Evolutionary conservation across 2,888 invertebrate species (phyloP).

Genomic region (Penaeus monodon): DNA sequence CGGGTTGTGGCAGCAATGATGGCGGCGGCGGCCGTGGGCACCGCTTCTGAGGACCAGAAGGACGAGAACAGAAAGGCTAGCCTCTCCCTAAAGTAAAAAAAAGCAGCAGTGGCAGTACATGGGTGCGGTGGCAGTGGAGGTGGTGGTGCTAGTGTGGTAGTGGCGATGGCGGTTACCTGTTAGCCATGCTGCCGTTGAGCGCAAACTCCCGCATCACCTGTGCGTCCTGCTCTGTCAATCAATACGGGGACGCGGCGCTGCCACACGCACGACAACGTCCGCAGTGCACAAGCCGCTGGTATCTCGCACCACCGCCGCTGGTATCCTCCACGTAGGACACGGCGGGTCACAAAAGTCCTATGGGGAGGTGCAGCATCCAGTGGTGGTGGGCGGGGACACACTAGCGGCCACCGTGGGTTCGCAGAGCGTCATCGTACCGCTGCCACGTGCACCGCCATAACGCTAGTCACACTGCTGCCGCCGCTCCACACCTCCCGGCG

Average conservation of each 20-base stretch:
- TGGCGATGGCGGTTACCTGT: conserved; percentile 57
- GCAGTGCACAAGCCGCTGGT: background rate
- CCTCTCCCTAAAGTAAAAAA: background rate
- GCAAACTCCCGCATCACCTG: conserved; percentile 61
- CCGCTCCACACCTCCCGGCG: conserved; percentile 37
- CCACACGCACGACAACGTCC: conserved; percentile 48
- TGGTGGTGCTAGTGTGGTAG: conserved; percentile 42
- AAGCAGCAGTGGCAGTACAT: conserved; percentile 9
- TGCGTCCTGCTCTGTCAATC: conserved; percentile 57
- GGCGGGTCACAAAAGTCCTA: conserved; percentile 2
- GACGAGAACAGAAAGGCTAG: background rate
- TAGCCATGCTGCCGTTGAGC: conserved; percentile 59
- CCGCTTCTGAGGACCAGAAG: background rate
- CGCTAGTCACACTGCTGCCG: conserved; percentile 55
- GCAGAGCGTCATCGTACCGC: conserved; percentile 50
- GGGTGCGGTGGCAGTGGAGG: conserved; percentile 43
- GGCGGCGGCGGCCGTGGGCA: conserved; percentile 17
- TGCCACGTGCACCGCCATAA: conserved; percentile 56
- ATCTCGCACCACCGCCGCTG: background rate
- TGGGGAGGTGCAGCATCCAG: conserved; percentile 14
- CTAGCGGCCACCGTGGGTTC: conserved; percentile 23
- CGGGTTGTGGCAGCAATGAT: conserved; percentile 11
- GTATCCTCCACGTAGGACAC: conserved; percentile 1
- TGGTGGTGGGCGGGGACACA: conserved; percentile 33
- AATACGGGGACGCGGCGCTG: conserved; percentile 46